Conservation (phyloP, 1,140 invertebrate species). For the Drosophila sechellia region DNA sequence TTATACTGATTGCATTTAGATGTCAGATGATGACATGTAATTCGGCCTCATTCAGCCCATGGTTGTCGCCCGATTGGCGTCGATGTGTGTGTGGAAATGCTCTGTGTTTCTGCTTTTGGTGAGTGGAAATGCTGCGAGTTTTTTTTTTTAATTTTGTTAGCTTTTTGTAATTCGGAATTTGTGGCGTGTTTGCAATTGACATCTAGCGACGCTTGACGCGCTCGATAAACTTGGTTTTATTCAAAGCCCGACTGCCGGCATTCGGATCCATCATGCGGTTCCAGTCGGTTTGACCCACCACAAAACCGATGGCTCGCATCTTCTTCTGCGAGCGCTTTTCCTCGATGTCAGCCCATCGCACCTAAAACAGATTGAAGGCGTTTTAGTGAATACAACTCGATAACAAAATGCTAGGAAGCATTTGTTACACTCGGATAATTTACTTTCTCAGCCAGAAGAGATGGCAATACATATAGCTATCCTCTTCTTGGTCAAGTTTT, state of each 20-base stretch:
- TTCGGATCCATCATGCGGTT: slow-evolving; percentile 96
- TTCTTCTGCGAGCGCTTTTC: slow-evolving; percentile 95
- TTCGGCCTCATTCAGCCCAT: slow-evolving; percentile 7
- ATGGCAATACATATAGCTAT: slow-evolving; percentile 2
- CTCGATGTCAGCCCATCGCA: slow-evolving; percentile 98
- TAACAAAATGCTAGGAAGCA: too few species aligned
- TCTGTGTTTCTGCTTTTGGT: not conserved
- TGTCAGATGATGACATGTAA: slow-evolving; percentile 24
- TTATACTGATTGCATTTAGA: slow-evolving; percentile 22
- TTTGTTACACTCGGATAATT: too few species aligned
- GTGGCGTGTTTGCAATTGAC: slow-evolving; percentile 9
- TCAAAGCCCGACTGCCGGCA: slow-evolving; percentile 94
- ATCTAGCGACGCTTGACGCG: slow-evolving; percentile 74
- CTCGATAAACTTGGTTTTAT: slow-evolving; percentile 97
- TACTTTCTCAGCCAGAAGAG: not conserved
- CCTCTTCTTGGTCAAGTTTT: not conserved
- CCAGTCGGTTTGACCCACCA: slow-evolving; percentile 98
- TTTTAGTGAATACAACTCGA: not conserved
- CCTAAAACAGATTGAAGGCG: slow-evolving; percentile 86
- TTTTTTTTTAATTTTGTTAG: not conserved
- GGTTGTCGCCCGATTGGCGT: not conserved
- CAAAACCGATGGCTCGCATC: slow-evolving; percentile 96
- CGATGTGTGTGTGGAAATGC: slow-evolving; percentile 10
- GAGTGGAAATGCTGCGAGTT: slow-evolving; percentile 9
- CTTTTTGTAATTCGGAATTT: not conserved